Conservation (phyloP, 2,797 vertebrate genomes). For the Cossypha caffra region DNA sequence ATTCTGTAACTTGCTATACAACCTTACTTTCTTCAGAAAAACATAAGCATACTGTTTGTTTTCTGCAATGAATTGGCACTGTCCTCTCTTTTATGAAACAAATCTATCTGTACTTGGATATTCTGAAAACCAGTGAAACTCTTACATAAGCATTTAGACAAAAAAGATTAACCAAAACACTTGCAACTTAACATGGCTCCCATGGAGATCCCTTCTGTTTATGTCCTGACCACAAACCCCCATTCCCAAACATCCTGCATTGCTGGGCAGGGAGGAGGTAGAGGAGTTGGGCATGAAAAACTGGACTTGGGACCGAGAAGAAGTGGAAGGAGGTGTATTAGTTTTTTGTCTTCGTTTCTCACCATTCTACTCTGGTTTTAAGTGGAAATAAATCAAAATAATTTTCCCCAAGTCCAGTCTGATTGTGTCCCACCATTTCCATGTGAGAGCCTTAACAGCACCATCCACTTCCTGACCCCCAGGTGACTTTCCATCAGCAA, state of each 20-base stretch:
- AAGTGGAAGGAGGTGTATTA: too few relatives aligned
- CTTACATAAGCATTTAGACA: not conserved
- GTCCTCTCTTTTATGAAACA: not conserved
- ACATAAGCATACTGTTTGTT: not conserved
- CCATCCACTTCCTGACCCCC: not conserved
- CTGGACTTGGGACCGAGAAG: too few relatives aligned
- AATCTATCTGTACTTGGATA: not conserved
- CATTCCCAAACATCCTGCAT: too few relatives aligned
- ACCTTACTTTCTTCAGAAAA: not conserved
- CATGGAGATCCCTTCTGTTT: too few relatives aligned
- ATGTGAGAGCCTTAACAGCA: not conserved
- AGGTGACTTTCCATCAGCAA: not conserved
- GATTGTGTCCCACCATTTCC: not conserved
- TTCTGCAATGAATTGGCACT: not conserved
- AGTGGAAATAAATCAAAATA: not conserved
- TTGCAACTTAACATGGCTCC: not conserved
- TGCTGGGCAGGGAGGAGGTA: too few relatives aligned
- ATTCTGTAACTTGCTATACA: rapidly evolving
- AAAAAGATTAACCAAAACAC: rapidly evolving
- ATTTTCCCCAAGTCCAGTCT: not conserved
- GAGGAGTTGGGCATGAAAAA: too few relatives aligned
- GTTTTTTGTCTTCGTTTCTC: not conserved
- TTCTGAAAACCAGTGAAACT: not conserved
- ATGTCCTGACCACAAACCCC: too few relatives aligned
- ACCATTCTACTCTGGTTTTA: not conserved